phyloP scores from a whole-genome alignment of 2,113 vertebrate genomes.

The Melanocharis versteri region DNA sequence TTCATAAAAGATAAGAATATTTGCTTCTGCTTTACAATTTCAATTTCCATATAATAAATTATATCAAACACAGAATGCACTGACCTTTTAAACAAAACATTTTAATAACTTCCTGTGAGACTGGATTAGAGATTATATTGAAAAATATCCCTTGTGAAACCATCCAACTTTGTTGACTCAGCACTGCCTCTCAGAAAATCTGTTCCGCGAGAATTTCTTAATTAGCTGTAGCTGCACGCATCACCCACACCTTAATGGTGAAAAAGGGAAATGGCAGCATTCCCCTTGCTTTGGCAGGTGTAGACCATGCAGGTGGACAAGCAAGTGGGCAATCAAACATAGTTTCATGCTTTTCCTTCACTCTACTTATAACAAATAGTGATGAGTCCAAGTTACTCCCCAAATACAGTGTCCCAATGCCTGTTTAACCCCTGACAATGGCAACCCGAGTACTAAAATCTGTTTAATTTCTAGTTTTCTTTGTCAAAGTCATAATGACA shows the following conservation, averaged over 20 bases:
- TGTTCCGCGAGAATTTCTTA: not conserved
- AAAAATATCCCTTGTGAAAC: not conserved
- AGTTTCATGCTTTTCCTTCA: not conserved
- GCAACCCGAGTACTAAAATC: not conserved
- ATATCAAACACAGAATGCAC: not conserved
- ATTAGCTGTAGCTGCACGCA: not conserved
- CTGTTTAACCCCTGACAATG: not conserved
- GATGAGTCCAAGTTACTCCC: not conserved
- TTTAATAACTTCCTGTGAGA: slow-evolving; percentile 5
- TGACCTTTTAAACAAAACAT: slow-evolving; percentile 6
- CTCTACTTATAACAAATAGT: not conserved
- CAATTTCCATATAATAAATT: not conserved
- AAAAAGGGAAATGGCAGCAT: not conserved
- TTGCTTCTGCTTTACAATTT: not conserved
- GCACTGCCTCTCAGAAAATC: not conserved
- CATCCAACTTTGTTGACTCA: not conserved
- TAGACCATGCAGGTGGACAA: not conserved
- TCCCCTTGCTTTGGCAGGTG: not conserved
- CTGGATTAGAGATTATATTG: not conserved
- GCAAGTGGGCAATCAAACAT: not conserved
- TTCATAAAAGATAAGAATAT: not conserved
- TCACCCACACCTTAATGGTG: not conserved
- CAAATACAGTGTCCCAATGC: not conserved
- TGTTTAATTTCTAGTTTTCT: not conserved
- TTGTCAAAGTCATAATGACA: not conserved